These are phyloP conservation scores for Elegia similella DNA, from an alignment of 2,888 invertebrate species.

Conservation along the genomic window DNA sequence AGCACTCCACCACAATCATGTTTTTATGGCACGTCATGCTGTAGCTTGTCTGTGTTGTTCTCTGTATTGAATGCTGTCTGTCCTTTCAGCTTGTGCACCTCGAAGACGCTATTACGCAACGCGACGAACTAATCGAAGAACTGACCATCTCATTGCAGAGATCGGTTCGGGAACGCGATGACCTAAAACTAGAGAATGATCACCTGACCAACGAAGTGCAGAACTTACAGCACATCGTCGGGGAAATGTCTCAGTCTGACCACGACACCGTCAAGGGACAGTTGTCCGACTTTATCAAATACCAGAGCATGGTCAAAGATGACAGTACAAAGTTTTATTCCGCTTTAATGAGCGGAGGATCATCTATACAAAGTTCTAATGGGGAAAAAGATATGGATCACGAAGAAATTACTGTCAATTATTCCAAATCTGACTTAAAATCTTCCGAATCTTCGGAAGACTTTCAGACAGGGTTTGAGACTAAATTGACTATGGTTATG, in stretches of 20 bases:
- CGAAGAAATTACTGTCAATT: constrained; percentile 68
- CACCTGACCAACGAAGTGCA: constrained; percentile 83
- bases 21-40: constrained; percentile 12
- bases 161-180: constrained; percentile 83
- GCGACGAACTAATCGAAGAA: constrained; percentile 87
- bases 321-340: constrained; percentile 72
- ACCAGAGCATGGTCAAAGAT: constrained; percentile 67
- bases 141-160: constrained; percentile 86
- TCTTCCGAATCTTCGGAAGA: constrained; percentile 62
- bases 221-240: constrained; percentile 62
- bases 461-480: constrained; percentile 64
- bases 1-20: background rate
- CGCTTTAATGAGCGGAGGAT: constrained; percentile 64
- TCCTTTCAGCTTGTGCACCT: constrained; percentile 87
- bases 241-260: constrained; percentile 55
- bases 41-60: constrained; percentile 24
- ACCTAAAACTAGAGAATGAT: constrained; percentile 82
- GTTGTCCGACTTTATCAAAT: constrained; percentile 71
- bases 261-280: constrained; percentile 68
- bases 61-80: constrained; percentile 56
- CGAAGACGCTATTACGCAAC: constrained; percentile 85
- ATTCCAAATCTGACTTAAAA: constrained; percentile 65
- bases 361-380: constrained; percentile 64
- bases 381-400: constrained; percentile 77
- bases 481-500: constrained; percentile 53